Evolutionary conservation across 2,888 invertebrate genomes (phyloP).

Genomic region (Noctua janthina): DNA sequence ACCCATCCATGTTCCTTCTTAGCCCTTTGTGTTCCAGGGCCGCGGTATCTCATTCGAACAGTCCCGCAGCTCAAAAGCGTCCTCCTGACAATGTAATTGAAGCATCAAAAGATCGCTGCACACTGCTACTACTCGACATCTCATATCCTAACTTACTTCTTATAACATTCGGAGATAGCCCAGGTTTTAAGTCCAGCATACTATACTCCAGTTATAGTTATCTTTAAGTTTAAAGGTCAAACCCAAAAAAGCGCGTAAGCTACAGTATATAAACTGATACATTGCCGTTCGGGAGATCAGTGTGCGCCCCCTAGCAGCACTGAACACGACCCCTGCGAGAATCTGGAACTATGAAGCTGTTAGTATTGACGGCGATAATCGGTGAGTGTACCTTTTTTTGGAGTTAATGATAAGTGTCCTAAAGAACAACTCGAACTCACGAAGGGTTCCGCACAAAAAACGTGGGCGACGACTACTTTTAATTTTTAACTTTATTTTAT

Average conservation of each 20-base stretch:
- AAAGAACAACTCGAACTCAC: background rate
- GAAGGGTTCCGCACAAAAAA: background rate
- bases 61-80: too few relatives aligned
- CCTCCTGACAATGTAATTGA: too few relatives aligned
- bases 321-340: constrained; percentile 58
- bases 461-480: background rate
- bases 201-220: constrained; percentile 7
- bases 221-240: constrained; percentile 53
- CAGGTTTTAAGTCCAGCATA: background rate
- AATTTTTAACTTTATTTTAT: background rate
- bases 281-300: constrained; percentile 59
- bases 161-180: constrained; percentile 5
- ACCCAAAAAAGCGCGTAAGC: constrained; percentile 68
- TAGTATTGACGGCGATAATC: constrained; percentile 81
- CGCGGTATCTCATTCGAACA: too few relatives aligned
- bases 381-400: constrained; percentile 74
- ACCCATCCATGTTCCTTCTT: too few relatives aligned
- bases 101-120: too few relatives aligned
- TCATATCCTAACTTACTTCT: too few relatives aligned
- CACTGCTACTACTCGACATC: too few relatives aligned
- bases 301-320: constrained; percentile 68
- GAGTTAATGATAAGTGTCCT: background rate
- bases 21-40: too few relatives aligned
- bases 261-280: constrained; percentile 76
- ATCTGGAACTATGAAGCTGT: constrained; percentile 76